Evolutionary conservation across 2,888 invertebrate genomes (phyloP), one percentile per base, ranked within the genome.

Genomic region (Drosophila engyochracea): DNA sequence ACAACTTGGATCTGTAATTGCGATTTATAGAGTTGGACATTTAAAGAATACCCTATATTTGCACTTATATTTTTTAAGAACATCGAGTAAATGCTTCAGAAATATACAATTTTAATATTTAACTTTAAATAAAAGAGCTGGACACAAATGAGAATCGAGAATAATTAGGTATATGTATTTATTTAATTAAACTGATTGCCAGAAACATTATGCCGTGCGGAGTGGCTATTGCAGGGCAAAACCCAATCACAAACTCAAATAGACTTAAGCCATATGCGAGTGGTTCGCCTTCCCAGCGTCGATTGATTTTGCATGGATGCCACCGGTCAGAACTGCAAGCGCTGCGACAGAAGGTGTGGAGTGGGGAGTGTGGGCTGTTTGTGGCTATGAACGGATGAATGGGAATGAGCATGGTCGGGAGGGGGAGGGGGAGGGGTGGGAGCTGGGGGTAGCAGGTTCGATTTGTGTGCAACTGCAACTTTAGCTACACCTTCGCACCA

Each of bases 291-390:
- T 53, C 65, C 54, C 64, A 79, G 39, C 54, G 68, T 63, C 90
- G 73, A 84, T 84, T 84, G 90, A 89, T 75, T 84, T 84, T 75
- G 64, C 90, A 81, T 74, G 84, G 83, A 83, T 79, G 83, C 70
- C 79, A 79, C 44, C 69, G 79, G 82, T 82, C 82, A 79, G 66
- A 66, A 63, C 62, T 51, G 79, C 78, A 76, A 66, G 51, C 47
- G 4, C 16, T 16, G 16, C 22, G 10, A 10, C 16, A 28, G 31
- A 16, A 7, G 25, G 25, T 37, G 28, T 51, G 30, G 30, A 22
- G 41, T 16, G 44, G 58, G n/a, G 28, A n/a, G 39, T 39, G 57
- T 57, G 57, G 58, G 58, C 30, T 31, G 30, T 41, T 58, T 58
- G 58, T 41, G 58, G 62, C 53, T 53, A 49, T 37, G 39, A 28